phyloP scores from a whole-genome alignment of 2,113 vertebrate species.

The Enhydra lutris region DNA sequence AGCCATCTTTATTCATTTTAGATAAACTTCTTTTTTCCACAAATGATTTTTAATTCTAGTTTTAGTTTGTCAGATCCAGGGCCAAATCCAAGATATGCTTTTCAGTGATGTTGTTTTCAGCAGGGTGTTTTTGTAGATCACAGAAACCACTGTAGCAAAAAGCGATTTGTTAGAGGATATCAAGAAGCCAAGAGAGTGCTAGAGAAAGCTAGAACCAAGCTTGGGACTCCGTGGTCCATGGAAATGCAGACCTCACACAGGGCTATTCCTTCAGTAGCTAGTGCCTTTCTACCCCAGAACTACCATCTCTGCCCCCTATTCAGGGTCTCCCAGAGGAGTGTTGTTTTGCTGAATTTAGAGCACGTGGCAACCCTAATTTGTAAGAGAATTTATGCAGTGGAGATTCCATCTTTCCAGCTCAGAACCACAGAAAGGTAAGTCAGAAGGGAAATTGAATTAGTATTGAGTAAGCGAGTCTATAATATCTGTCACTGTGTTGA shows the following conservation, averaged over 20 bases:
- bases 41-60: neutral
- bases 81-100: neutral
- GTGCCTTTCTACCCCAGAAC: neutral
- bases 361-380: neutral
- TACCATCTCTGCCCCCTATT: neutral
- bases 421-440: neutral
- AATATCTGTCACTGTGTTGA: neutral
- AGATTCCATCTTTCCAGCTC: neutral
- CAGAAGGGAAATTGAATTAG: neutral
- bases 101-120: neutral
- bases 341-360: neutral
- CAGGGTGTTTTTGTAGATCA: neutral
- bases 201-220: neutral
- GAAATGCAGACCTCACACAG: neutral
- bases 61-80: neutral
- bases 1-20: neutral
- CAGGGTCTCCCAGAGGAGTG: neutral
- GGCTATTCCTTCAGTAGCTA: neutral
- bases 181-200: neutral
- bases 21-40: neutral
- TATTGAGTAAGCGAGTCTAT: neutral
- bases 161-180: neutral
- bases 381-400: neutral
- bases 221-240: rapidly evolving
- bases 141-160: neutral